Evolutionary conservation across 2,113 vertebrate genomes (phyloP), one percentile per base, ranked within the genome.

Genomic region (Parus major): DNA sequence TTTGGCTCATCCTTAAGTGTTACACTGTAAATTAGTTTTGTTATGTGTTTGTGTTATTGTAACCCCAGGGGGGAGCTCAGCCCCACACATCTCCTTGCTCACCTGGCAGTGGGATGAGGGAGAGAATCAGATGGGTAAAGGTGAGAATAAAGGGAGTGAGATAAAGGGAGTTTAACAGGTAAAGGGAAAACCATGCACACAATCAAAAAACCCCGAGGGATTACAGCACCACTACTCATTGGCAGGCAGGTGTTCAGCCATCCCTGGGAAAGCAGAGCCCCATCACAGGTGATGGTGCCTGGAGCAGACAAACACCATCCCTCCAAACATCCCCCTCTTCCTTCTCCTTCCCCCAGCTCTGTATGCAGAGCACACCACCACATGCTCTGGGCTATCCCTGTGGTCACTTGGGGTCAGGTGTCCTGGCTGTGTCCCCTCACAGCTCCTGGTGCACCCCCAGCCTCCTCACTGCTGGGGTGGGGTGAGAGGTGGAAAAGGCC

Each of bases 291-390:
- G 6, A 6, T 11, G 12, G 15, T 42, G 56, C 20, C 35, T 49
- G 22, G 11, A 29, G 41, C 42, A 49, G 25, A 56, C 21, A 42
- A 63, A 27, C 0, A 0, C 5, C 27, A 31, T 42, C 56, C 5
- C 22, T 36, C 56, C 42, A 31, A 33, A 16, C 16, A 8, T 55
- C 21, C 20, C 21, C 17, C 9, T 5, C 25, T 49, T 42, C 25
- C 56, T 47, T 35, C 13, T 73, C 4, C 10, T 36, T 42, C 25
- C 47, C 25, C 7, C 8, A 19, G 22, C 25, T 36, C 10, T 42
- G 1, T 3, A 3, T 33, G n/a, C 56, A 17, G 56, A 63, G 25
- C 49, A 16, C 16, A 18, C 0, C 2, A 5, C 17, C 21, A 3
- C 25, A 27, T 29, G 17, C 16, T 25, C 41, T 55, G 61, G 53